Percentiles rank a stretch among this genome's conserved stretches.
Conservation (phyloP, 2,888 invertebrate species). For the Tromatobia lineatoria region DNA sequence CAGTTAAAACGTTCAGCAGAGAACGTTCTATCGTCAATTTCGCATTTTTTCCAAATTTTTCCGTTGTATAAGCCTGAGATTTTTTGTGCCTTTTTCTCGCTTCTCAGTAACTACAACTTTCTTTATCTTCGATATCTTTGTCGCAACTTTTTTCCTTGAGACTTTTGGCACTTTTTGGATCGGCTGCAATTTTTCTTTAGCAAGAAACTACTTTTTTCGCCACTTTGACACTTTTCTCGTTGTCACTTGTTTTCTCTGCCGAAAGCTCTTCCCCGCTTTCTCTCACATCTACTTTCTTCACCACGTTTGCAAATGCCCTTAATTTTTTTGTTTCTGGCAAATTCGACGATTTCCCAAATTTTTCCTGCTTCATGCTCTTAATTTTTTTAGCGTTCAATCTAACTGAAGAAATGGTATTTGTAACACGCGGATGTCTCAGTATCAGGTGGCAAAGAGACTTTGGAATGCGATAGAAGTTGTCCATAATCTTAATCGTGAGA, state of each 20-base stretch:
- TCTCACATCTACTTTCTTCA: neutral
- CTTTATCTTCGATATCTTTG: neutral
- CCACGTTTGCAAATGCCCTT: neutral
- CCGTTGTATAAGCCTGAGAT: neutral
- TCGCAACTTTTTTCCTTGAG: neutral
- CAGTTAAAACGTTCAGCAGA: neutral
- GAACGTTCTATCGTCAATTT: neutral
- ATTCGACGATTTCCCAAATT: neutral
- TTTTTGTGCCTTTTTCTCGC: neutral
- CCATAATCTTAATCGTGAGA: conserved; percentile 57
- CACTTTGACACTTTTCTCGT: neutral
- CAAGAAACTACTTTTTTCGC: neutral
- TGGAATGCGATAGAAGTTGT: conserved; percentile 61
- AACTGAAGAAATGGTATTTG: neutral
- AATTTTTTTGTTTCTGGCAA: neutral
- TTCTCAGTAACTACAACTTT: neutral
- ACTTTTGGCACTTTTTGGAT: neutral
- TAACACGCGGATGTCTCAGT: conserved; percentile 32
- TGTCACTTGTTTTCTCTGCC: neutral
- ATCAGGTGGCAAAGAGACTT: conserved; percentile 61
- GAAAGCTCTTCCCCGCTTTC: neutral
- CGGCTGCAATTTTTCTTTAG: neutral
- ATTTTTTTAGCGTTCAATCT: neutral
- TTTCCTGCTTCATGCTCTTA: neutral
- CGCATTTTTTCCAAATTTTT: neutral